Evolutionary conservation across 1,140 invertebrate genomes (phyloP).

Genomic region (Hyles vespertilio): DNA sequence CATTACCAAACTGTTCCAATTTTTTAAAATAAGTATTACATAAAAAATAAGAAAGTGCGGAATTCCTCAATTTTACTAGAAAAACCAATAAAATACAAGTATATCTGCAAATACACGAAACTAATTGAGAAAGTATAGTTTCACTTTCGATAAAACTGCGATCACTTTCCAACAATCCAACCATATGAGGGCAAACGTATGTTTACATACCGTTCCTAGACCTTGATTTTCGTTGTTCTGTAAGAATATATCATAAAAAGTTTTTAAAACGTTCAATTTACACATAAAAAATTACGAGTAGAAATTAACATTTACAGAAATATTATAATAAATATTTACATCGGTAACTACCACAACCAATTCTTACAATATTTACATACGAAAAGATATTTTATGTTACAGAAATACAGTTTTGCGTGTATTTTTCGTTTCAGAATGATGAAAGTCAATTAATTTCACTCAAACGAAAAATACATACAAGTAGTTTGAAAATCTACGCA

Average conservation of each 20-base stretch:
- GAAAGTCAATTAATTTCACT: too few species aligned
- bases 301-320: neutral
- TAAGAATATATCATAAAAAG: slow-evolving; percentile 39
- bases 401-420: neutral
- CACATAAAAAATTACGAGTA: neutral
- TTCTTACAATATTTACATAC: too few species aligned
- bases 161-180: slow-evolving; percentile 1
- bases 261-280: neutral
- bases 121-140: neutral
- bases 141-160: neutral
- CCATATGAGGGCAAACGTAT: neutral
- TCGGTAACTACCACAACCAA: too few species aligned
- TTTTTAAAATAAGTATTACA: too few species aligned
- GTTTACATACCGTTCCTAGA: slow-evolving; percentile 62
- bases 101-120: too few species aligned
- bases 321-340: too few species aligned
- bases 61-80: too few species aligned
- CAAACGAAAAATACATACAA: too few species aligned
- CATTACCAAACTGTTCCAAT: too few species aligned
- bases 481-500: too few species aligned
- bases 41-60: too few species aligned
- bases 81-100: too few species aligned
- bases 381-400: neutral
- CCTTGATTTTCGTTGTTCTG: slow-evolving; percentile 51
- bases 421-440: neutral